Evolutionary conservation across 2,113 vertebrate species (phyloP).

Genomic region (Lamprotornis superbus): DNA sequence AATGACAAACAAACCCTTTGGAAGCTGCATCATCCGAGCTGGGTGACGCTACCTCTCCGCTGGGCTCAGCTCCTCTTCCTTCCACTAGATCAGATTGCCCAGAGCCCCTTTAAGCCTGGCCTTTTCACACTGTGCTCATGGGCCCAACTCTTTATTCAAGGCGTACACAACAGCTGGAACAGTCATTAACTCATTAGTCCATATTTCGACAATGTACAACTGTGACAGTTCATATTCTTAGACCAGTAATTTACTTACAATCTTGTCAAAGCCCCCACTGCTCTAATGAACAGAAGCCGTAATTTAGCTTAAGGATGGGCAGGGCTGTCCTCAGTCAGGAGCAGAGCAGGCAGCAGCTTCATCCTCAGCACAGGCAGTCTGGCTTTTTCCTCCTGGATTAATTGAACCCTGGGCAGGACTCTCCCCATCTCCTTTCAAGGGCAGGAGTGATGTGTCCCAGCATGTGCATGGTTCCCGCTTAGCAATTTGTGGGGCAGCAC

Average conservation of each 20-base stretch:
- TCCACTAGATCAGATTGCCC: not conserved
- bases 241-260: not conserved
- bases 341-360: not conserved
- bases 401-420: not conserved
- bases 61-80: not conserved
- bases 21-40: not conserved
- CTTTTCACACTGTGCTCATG: not conserved
- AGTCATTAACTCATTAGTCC: not conserved
- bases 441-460: not conserved
- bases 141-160: not conserved
- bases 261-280: not conserved
- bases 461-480: rapidly evolving
- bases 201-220: not conserved
- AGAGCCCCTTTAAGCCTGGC: not conserved
- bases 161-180: not conserved
- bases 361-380: not conserved
- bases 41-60: rapidly evolving
- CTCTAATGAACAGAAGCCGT: not conserved
- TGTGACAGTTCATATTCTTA: not conserved
- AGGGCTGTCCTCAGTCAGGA: not conserved
- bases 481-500: not conserved
- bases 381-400: not conserved
- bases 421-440: not conserved
- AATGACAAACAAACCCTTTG: not conserved
- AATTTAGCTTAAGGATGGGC: not conserved